These are phyloP conservation scores for Muscicapa comitata DNA, from an alignment of 2,797 vertebrate species.

Conservation along the genomic window DNA sequence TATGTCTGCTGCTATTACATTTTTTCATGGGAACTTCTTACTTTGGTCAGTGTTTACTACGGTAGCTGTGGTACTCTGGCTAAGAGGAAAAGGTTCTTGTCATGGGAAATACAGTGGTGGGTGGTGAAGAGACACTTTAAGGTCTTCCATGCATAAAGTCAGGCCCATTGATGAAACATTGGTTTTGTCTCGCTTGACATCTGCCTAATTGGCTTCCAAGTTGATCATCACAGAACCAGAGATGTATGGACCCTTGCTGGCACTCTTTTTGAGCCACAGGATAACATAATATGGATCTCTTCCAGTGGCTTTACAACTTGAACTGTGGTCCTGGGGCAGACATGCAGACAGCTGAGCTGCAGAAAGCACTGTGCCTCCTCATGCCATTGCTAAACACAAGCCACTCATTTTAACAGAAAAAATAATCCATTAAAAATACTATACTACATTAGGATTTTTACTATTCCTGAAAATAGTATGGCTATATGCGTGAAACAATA, in stretches of 20 bases:
- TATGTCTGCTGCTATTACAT: neutral
- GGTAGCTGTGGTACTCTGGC: neutral
- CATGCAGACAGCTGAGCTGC: neutral
- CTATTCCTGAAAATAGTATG: neutral
- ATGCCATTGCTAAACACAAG: neutral
- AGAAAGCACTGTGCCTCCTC: neutral
- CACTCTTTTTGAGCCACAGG: fast-evolving
- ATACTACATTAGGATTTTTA: neutral
- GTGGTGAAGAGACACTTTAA: neutral
- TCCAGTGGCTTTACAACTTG: neutral
- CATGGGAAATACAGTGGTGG: fast-evolving
- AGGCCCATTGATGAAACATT: neutral
- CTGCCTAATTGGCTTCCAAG: neutral
- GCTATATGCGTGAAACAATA: neutral
- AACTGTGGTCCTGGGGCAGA: neutral
- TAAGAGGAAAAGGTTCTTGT: neutral
- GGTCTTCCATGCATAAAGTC: neutral
- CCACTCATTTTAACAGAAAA: neutral
- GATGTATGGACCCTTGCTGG: fast-evolving
- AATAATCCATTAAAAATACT: neutral
- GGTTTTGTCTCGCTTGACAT: neutral
- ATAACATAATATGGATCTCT: neutral
- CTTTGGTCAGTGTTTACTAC: neutral
- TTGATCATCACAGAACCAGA: neutral
- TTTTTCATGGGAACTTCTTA: neutral